These are phyloP conservation scores for Poecile montanus DNA, from an alignment of 2,797 vertebrate species.

Conservation along the genomic window DNA sequence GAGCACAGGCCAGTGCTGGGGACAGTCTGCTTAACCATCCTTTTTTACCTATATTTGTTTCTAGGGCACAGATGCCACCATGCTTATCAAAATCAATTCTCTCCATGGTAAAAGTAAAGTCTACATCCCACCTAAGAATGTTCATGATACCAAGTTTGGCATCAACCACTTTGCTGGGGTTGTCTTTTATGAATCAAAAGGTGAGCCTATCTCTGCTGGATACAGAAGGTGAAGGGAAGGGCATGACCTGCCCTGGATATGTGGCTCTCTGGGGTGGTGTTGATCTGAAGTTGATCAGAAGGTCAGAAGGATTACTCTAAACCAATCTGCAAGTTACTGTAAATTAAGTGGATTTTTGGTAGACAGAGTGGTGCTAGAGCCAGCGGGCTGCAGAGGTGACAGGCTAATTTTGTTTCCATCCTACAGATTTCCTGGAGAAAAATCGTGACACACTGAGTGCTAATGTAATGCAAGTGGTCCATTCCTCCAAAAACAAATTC, in stretches of 20 bases:
- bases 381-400: neutral
- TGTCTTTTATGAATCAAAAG: conserved; percentile 91
- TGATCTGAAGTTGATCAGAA: conserved; percentile 5
- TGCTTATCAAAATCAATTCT: conserved; percentile 89
- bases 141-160: conserved; percentile 89
- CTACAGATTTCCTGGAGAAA: conserved; percentile 93
- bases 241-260: neutral
- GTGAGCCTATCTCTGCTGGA: conserved; percentile 70
- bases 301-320: conserved; percentile 32
- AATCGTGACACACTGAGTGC: conserved; percentile 90
- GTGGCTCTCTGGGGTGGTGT: neutral
- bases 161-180: conserved; percentile 91
- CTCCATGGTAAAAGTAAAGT: conserved; percentile 82
- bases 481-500: conserved; percentile 89
- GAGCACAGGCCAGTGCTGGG: neutral
- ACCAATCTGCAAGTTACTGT: conserved; percentile 10
- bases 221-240: neutral
- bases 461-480: conserved; percentile 85
- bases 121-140: conserved; percentile 87
- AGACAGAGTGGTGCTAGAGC: neutral
- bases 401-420: conserved; percentile 3
- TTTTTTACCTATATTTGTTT: conserved; percentile 6
- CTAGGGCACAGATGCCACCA: conserved; percentile 91
- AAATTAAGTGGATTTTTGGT: conserved; percentile 1
- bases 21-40: neutral